Evolutionary conservation across 2,113 vertebrate genomes (phyloP).

Genomic region (Emydocephalus ijimae): DNA sequence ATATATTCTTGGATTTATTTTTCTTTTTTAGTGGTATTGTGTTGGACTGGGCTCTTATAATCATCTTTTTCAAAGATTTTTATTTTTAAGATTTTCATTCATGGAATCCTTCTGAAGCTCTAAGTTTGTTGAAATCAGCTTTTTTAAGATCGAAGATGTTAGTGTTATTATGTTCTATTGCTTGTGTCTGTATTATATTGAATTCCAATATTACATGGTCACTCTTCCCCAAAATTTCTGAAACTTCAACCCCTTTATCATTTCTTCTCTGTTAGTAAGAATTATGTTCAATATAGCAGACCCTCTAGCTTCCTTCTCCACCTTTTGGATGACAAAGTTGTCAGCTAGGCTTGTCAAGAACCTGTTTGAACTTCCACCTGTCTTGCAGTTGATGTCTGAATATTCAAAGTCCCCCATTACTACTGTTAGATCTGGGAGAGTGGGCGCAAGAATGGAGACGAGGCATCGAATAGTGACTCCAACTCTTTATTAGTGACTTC

Average conservation of each 20-base stretch:
- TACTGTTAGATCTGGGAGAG: neutral
- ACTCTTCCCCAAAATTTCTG: neutral
- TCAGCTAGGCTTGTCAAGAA: neutral
- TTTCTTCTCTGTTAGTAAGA: neutral
- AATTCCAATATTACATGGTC: neutral
- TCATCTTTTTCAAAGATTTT: too few relatives aligned
- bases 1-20: neutral
- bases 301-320: neutral
- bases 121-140: neutral
- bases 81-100: too few relatives aligned
- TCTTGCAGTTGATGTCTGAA: neutral
- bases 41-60: too few relatives aligned
- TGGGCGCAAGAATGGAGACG: too few relatives aligned
- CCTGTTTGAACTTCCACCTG: neutral
- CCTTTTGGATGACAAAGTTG: too few relatives aligned
- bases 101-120: neutral
- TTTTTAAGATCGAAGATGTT: neutral
- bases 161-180: neutral
- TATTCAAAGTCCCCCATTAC: neutral
- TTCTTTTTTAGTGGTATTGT: neutral
- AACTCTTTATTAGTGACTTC: too few relatives aligned
- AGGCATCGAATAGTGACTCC: too few relatives aligned
- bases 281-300: neutral
- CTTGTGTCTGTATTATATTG: neutral
- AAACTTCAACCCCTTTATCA: neutral